These are phyloP conservation scores for Caenorhabditis virilis DNA, from an alignment of 2,888 invertebrate species.

Conservation along the genomic window DNA sequence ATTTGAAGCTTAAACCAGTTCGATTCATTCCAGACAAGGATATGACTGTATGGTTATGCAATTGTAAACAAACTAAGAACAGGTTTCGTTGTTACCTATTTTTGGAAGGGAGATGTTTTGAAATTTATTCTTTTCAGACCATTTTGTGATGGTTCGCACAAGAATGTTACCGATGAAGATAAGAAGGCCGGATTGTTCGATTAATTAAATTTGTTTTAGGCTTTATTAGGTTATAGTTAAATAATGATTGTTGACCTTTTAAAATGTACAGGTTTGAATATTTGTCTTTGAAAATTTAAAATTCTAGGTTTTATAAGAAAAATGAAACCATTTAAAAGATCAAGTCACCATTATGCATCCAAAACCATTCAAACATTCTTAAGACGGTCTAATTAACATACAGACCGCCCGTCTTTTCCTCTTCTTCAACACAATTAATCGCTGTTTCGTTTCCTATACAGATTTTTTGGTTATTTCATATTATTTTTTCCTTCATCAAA, in stretches of 20 bases:
- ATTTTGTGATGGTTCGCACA: slow-evolving; percentile 96
- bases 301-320: too few relatives aligned
- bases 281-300: too few relatives aligned
- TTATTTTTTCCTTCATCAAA: too few relatives aligned
- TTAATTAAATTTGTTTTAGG: slow-evolving; percentile 15
- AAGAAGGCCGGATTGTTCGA: slow-evolving; percentile 57
- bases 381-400: too few relatives aligned
- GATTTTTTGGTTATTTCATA: too few relatives aligned
- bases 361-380: too few relatives aligned
- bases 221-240: too few relatives aligned
- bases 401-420: too few relatives aligned
- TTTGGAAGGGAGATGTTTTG: neutral
- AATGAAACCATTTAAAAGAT: too few relatives aligned
- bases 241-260: slow-evolving; percentile 7
- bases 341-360: too few relatives aligned
- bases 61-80: slow-evolving; percentile 85
- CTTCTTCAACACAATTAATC: too few relatives aligned
- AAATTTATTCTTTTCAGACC: slow-evolving; percentile 74
- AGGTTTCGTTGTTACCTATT: slow-evolving; percentile 13
- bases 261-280: slow-evolving; percentile 18
- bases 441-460: too few relatives aligned
- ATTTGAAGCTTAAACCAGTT: slow-evolving; percentile 78
- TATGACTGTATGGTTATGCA: slow-evolving; percentile 91
- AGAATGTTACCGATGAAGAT: slow-evolving; percentile 54
- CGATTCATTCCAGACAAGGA: slow-evolving; percentile 80